A percentile compares a stretch with the other conserved stretches of the same genome.
Evolutionary conservation across 2,797 vertebrate genomes (phyloP).

Genomic region (Benthosema pterotum): DNA sequence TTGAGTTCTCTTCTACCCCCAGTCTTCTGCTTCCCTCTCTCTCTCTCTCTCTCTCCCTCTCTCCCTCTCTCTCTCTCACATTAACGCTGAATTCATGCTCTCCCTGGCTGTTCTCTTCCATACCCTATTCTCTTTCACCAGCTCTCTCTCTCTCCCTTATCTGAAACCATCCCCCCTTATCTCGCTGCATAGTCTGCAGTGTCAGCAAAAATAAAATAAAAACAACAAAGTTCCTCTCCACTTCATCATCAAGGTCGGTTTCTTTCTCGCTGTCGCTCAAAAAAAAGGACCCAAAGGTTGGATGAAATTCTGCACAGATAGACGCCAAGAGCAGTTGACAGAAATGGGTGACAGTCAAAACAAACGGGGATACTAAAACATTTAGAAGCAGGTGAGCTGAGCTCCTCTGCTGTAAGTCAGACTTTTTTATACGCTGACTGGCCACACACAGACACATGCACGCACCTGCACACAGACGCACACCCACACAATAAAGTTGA

Average conservation of each 20-base stretch:
- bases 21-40: slow-evolving; percentile 1
- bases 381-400: too few species aligned
- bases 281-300: too few species aligned
- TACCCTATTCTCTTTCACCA: not conserved
- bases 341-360: too few species aligned
- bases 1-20: not conserved
- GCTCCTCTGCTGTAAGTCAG: too few species aligned
- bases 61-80: not conserved
- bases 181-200: not conserved
- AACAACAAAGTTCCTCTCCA: slow-evolving; percentile 5
- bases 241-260: not conserved
- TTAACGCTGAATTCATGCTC: slow-evolving; percentile 11
- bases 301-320: too few species aligned
- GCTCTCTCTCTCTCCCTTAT: not conserved
- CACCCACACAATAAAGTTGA: too few species aligned
- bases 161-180: not conserved
- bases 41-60: not conserved
- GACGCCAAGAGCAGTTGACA: too few species aligned
- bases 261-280: too few species aligned
- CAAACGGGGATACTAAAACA: too few species aligned
- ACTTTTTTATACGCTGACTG: too few species aligned
- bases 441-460: too few species aligned
- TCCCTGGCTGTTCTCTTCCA: not conserved
- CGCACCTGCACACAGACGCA: too few species aligned
- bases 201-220: not conserved